phyloP scores from a whole-genome alignment of 92 coral and sea anemone species.

The Parazoanthus swiftii region DNA sequence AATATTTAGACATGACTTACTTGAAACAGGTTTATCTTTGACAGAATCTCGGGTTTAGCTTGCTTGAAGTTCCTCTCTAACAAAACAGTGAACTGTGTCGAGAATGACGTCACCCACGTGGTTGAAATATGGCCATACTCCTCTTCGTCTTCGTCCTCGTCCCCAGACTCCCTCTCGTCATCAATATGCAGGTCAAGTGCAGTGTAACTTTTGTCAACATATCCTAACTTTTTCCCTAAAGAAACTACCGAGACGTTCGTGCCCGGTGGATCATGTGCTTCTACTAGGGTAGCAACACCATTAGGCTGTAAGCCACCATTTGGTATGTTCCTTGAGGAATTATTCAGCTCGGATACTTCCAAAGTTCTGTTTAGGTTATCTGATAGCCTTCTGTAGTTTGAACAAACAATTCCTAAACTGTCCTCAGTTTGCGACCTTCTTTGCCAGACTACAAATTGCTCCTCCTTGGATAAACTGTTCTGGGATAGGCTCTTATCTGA shows the following conservation, averaged over 20 bases:
- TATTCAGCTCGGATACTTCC: not conserved
- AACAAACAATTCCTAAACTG: not conserved
- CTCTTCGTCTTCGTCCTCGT: conserved; percentile 55
- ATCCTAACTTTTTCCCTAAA: not conserved
- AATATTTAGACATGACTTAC: conserved; percentile 28
- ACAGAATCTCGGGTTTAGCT: conserved; percentile 78
- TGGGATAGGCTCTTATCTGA: not conserved
- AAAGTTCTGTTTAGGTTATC: not conserved
- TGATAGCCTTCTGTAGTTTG: not conserved
- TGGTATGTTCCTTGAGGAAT: not conserved
- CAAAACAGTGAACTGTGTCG: conserved; percentile 89
- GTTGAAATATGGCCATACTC: conserved; percentile 66
- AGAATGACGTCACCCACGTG: conserved; percentile 90
- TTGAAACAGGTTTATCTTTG: conserved; percentile 80
- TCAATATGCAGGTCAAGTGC: conserved; percentile 1
- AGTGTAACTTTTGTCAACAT: conserved; percentile 15
- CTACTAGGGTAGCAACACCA: not conserved
- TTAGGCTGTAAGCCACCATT: not conserved
- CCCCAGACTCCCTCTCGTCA: conserved; percentile 65
- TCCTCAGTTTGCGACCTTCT: not conserved
- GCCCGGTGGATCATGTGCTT: not conserved
- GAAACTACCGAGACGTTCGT: conserved; percentile 5
- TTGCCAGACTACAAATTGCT: not conserved
- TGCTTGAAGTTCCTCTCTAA: conserved; percentile 82
- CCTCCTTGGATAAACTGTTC: not conserved